Conservation (phyloP, 2,113 vertebrate species). For the Tragelaphus imberbis region DNA sequence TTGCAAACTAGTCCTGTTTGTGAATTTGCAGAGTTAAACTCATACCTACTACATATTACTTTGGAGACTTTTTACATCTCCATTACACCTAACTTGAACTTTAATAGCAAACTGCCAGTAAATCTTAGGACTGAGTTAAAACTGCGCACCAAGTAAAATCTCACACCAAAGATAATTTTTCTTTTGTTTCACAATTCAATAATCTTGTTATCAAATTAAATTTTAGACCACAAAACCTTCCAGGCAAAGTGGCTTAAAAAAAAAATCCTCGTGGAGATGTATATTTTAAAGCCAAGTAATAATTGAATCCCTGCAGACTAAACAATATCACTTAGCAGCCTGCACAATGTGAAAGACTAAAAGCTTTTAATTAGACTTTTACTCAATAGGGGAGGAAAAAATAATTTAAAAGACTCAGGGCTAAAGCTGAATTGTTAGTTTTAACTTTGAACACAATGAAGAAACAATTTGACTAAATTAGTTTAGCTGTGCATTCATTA, state of each 20-base stretch:
- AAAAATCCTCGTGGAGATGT: constrained; percentile 41
- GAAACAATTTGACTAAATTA: constrained; percentile 80
- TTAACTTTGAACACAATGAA: constrained; percentile 77
- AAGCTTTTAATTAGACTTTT: constrained; percentile 82
- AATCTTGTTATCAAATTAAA: constrained; percentile 65
- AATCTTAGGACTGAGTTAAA: constrained; percentile 5
- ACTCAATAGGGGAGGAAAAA: constrained; percentile 76
- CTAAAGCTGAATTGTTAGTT: constrained; percentile 74
- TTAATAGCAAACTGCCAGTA: not conserved
- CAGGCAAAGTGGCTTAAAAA: constrained; percentile 56
- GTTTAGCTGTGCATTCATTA: constrained; percentile 81
- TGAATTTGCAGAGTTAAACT: not conserved
- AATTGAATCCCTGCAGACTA: constrained; percentile 74
- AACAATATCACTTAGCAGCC: constrained; percentile 76
- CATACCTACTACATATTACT: not conserved
- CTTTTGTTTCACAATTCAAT: constrained; percentile 52
- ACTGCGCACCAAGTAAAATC: not conserved
- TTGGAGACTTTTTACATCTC: not conserved
- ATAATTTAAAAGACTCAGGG: constrained; percentile 77
- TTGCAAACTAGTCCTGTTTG: not conserved
- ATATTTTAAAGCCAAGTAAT: constrained; percentile 69
- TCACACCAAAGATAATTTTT: constrained; percentile 9
- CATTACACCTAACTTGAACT: not conserved
- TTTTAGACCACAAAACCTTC: constrained; percentile 63
- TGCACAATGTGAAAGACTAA: constrained; percentile 71